Evolutionary conservation across 2,888 invertebrate genomes (phyloP).

Genomic region (Diogma glabrata): DNA sequence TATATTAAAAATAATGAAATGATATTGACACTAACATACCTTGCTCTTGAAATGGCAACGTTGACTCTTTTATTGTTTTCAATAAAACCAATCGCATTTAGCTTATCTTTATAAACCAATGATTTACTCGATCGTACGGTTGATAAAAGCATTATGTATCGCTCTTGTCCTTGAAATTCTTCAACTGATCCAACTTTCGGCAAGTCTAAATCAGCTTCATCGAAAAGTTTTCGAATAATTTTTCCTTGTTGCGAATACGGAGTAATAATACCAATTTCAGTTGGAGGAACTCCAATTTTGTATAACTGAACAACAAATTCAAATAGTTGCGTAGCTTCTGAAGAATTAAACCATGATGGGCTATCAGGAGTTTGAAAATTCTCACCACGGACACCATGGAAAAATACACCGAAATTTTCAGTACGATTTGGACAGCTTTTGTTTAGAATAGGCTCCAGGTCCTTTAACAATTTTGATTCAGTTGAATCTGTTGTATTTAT

Average conservation of each 20-base stretch:
- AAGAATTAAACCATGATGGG: constrained; percentile 83
- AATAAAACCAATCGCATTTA: constrained; percentile 58
- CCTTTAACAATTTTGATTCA: constrained; percentile 25
- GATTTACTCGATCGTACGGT: constrained; percentile 46
- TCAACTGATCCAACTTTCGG: constrained; percentile 73
- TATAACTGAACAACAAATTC: constrained; percentile 44
- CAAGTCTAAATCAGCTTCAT: constrained; percentile 33
- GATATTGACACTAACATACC: too few species aligned
- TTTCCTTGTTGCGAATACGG: constrained; percentile 85
- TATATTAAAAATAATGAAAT: neutral
- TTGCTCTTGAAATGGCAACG: constrained; percentile 78
- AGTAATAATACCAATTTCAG: constrained; percentile 70
- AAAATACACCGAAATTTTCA: constrained; percentile 41
- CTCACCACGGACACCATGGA: constrained; percentile 57
- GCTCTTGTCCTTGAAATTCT: constrained; percentile 70
- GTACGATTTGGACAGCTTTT: constrained; percentile 16
- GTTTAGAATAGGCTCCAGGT: constrained; percentile 8
- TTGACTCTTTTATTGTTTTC: constrained; percentile 69
- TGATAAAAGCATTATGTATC: constrained; percentile 56
- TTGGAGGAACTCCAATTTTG: constrained; percentile 44
- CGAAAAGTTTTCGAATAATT: constrained; percentile 28
- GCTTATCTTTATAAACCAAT: constrained; percentile 36
- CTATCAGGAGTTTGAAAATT: constrained; percentile 62
- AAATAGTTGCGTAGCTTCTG: constrained; percentile 42
- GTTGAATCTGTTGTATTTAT: constrained; percentile 33